phyloP scores from a whole-genome alignment of 2,113 vertebrate species.

The Oncorhynchus clarkii region DNA sequence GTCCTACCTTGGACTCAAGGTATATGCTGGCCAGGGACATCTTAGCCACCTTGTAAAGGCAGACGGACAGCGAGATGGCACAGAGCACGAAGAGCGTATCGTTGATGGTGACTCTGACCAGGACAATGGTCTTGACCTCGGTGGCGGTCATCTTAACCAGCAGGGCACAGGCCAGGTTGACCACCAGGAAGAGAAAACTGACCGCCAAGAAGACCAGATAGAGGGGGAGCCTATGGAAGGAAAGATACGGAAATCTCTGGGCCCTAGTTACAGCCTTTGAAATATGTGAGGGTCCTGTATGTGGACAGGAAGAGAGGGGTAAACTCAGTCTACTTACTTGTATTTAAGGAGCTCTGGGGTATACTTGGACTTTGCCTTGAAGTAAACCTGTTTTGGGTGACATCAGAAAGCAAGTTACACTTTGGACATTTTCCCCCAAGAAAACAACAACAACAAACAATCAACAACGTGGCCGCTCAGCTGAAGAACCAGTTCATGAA shows the following conservation, averaged over 20 bases:
- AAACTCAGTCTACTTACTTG: conserved; percentile 68
- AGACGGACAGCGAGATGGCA: conserved; percentile 82
- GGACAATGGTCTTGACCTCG: conserved; percentile 79
- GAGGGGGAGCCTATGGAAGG: conserved; percentile 48
- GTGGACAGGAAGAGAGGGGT: neutral
- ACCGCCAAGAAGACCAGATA: conserved; percentile 79
- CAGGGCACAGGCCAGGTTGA: conserved; percentile 85
- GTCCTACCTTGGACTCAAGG: conserved; percentile 84
- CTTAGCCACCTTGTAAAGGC: conserved; percentile 89
- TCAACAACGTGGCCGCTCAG: no score
- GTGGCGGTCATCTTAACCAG: conserved; percentile 79
- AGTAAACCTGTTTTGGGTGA: conserved; percentile 78
- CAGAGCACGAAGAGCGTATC: conserved; percentile 86
- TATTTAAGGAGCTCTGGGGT: conserved; percentile 85
- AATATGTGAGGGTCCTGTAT: conserved; percentile 76
- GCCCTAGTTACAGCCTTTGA: conserved; percentile 24
- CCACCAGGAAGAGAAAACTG: conserved; percentile 85
- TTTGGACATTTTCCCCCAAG: neutral
- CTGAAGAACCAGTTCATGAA: no score
- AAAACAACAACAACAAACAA: no score
- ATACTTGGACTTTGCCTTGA: conserved; percentile 88
- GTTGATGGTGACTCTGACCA: conserved; percentile 85
- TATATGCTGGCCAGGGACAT: conserved; percentile 89
- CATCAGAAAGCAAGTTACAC: conserved; percentile 2
- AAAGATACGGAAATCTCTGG: neutral